Evolutionary conservation across 2,888 invertebrate genomes (phyloP).

Genomic region (Tipula confusa): DNA sequence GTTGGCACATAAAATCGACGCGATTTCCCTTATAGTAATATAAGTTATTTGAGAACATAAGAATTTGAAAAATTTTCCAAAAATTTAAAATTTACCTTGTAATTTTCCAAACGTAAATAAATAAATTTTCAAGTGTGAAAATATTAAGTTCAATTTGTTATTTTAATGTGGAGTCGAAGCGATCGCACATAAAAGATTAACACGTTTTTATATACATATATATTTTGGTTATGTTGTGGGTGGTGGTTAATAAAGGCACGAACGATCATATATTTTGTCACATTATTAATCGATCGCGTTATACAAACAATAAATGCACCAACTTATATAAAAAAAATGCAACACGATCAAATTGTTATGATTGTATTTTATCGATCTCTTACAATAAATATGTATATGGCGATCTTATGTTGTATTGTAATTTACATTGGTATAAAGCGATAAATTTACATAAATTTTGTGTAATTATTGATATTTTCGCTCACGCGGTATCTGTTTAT

Average conservation of each 20-base stretch:
- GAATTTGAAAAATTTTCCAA: neutral
- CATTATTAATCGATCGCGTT: neutral
- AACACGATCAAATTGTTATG: neutral
- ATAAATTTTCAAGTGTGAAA: neutral
- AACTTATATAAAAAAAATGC: neutral
- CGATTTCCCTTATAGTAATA: too few relatives aligned
- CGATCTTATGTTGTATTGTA: neutral
- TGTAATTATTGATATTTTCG: neutral
- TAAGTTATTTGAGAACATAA: too few relatives aligned
- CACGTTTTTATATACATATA: neutral
- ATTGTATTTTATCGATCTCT: neutral
- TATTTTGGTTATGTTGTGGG: too few relatives aligned
- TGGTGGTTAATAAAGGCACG: too few relatives aligned
- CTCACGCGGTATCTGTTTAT: neutral
- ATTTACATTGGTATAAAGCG: neutral
- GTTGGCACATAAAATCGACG: too few relatives aligned
- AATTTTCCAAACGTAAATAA: neutral
- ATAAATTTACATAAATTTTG: neutral
- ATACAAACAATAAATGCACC: neutral
- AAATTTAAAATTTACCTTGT: neutral
- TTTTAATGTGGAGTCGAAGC: neutral
- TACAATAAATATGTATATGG: too few relatives aligned
- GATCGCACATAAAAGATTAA: neutral
- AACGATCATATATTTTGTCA: neutral
- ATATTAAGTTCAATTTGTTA: neutral